These are phyloP conservation scores for Pollenia griseotomentosa DNA, from an alignment of 2,888 invertebrate genomes.

Conservation along the genomic window DNA sequence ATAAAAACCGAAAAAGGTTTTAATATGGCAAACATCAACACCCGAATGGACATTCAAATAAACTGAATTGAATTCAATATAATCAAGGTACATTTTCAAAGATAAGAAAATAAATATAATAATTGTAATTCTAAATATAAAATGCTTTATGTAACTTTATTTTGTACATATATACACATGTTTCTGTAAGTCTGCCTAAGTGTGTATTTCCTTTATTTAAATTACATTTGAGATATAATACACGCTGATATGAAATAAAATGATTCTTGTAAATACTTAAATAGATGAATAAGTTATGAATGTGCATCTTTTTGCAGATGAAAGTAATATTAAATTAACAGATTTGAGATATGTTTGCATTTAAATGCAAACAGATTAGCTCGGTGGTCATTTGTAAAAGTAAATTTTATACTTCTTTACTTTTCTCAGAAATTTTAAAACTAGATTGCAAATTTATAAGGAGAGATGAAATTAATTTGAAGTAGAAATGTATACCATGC, in stretches of 20 bases:
- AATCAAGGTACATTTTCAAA: constrained; percentile 59
- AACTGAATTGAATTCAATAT: constrained; percentile 66
- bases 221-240: neutral
- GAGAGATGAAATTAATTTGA: too few species aligned
- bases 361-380: constrained; percentile 9
- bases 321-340: constrained; percentile 23
- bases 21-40: constrained; percentile 81
- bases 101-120: constrained; percentile 49
- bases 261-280: constrained; percentile 7
- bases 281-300: constrained; percentile 22
- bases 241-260: neutral
- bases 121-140: constrained; percentile 1
- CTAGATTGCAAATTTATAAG: too few species aligned
- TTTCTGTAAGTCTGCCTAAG: neutral
- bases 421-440: too few species aligned
- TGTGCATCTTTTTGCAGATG: constrained; percentile 9
- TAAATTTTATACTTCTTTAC: neutral
- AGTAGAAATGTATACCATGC: neutral
- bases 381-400: neutral
- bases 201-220: neutral
- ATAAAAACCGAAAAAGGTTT: constrained; percentile 75
- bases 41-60: constrained; percentile 82
- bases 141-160: neutral
- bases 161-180: neutral
- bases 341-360: constrained; percentile 25